These are phyloP conservation scores for Forbesichthys papilliferus DNA, from an alignment of 2,113 vertebrate genomes.

Conservation along the genomic window DNA sequence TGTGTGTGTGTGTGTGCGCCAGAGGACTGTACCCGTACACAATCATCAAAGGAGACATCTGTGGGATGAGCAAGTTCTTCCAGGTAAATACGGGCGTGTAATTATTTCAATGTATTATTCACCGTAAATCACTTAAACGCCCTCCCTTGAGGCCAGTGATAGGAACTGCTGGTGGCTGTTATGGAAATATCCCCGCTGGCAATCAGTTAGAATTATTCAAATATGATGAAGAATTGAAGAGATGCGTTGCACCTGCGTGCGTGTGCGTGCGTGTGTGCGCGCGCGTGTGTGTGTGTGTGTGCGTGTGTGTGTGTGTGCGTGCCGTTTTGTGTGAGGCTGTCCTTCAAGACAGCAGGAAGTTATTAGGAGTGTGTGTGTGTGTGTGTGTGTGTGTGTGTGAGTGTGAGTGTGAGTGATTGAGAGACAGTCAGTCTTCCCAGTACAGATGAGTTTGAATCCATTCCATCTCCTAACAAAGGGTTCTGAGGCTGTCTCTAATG, in stretches of 20 bases:
- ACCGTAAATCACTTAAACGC: constrained; percentile 49
- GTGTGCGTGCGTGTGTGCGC: neutral
- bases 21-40: constrained; percentile 60
- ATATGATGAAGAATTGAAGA: constrained; percentile 58
- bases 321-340: constrained; percentile 8
- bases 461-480: constrained; percentile 22
- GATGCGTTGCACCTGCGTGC: constrained; percentile 37
- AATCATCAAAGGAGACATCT: constrained; percentile 76
- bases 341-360: constrained; percentile 37
- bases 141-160: constrained; percentile 34
- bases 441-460: constrained; percentile 14
- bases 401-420: neutral
- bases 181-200: constrained; percentile 60
- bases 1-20: constrained; percentile 9
- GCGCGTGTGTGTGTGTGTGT: constrained; percentile 3
- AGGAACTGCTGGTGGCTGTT: constrained; percentile 42
- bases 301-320: neutral
- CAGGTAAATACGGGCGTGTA: constrained; percentile 57
- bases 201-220: constrained; percentile 63
- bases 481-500: constrained; percentile 8
- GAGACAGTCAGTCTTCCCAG: neutral
- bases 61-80: constrained; percentile 51
- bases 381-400: constrained; percentile 7
- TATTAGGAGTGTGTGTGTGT: constrained; percentile 18
- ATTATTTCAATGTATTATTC: constrained; percentile 46